Conservation (phyloP, 1,140 invertebrate species). For the Notospermus geniculatus region DNA sequence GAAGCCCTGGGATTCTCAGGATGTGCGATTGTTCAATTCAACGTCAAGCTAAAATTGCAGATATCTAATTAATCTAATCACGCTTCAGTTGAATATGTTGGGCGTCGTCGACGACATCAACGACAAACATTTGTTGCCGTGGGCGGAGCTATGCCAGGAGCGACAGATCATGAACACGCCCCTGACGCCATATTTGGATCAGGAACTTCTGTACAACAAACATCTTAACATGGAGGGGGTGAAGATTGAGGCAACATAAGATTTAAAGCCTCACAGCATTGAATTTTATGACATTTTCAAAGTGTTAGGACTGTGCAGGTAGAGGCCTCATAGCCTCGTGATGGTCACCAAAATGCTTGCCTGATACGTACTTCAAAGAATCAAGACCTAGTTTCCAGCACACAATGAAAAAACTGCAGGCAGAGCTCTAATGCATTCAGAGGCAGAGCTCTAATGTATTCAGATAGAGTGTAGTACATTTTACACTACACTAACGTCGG, state of each 20-base stretch:
- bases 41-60: no score
- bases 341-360: no score
- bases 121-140: conserved; percentile 86
- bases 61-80: not conserved
- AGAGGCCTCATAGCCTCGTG: not conserved
- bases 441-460: no score
- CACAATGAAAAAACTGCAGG: no score
- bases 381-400: no score
- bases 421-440: no score
- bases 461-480: no score
- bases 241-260: conserved; percentile 62
- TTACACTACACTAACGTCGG: no score
- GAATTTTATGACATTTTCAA: conserved; percentile 37
- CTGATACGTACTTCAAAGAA: no score
- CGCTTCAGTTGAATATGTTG: conserved; percentile 59
- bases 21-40: no score
- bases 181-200: conserved; percentile 79
- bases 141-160: conserved; percentile 78
- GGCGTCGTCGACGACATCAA: conserved; percentile 83
- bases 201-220: conserved; percentile 76
- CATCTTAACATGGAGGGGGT: conserved; percentile 73
- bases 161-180: conserved; percentile 79
- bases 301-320: conserved; percentile 36
- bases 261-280: conserved; percentile 38
- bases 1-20: no score